phyloP scores from a whole-genome alignment of 2,797 vertebrate species.

The Calcarius lapponicus region DNA sequence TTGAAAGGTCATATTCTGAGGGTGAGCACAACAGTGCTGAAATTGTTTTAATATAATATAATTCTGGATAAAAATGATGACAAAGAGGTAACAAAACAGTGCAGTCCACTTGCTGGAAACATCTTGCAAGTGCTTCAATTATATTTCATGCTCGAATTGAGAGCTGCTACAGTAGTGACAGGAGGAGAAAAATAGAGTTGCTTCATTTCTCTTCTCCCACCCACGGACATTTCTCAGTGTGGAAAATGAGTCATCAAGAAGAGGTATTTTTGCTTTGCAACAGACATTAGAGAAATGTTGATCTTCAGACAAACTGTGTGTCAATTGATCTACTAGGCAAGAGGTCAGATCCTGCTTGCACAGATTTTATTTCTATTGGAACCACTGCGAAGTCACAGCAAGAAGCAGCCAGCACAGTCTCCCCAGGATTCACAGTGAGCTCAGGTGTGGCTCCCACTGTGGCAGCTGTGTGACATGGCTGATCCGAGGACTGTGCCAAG shows the following conservation, averaged over 20 bases:
- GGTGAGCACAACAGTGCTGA: not conserved
- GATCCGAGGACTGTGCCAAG: not conserved
- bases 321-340: not conserved
- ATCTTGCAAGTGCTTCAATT: not conserved
- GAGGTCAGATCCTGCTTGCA: not conserved
- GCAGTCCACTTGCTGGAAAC: slow-evolving; percentile 13
- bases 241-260: slow-evolving; percentile 59
- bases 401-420: not conserved
- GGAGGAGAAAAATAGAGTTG: slow-evolving; percentile 22
- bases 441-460: not conserved
- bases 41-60: not conserved
- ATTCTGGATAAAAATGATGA: not conserved
- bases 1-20: not conserved
- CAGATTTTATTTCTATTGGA: not conserved
- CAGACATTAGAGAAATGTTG: slow-evolving; percentile 19
- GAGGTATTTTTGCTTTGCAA: slow-evolving; percentile 57
- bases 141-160: slow-evolving; percentile 14
- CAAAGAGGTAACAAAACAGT: not conserved
- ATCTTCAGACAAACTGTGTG: not conserved
- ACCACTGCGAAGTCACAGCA: not conserved
- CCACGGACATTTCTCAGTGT: slow-evolving; percentile 27
- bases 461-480: not conserved
- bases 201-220: slow-evolving; percentile 50
- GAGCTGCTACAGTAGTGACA: slow-evolving; percentile 27
- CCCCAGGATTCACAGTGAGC: not conserved